Conservation (phyloP, 2,888 invertebrate genomes). For the Temnothorax unifasciatus region DNA sequence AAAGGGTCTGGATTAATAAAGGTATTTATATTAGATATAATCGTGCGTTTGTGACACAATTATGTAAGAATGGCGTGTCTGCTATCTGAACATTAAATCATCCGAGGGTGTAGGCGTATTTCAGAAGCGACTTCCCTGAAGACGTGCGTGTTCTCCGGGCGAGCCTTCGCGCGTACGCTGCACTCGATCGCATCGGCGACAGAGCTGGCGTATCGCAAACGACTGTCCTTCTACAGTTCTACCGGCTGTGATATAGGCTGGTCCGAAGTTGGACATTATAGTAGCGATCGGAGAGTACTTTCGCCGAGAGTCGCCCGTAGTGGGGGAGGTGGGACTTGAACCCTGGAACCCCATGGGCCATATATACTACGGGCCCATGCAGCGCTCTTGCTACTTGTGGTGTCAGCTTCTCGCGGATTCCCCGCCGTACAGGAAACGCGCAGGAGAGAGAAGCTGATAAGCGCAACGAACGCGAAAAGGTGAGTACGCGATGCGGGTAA, state of each 20-base stretch:
- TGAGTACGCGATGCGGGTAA: constrained; percentile 57
- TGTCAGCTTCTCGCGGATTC: constrained; percentile 81
- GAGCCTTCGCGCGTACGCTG: constrained; percentile 1
- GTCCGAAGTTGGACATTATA: constrained; percentile 74
- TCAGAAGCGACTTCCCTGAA: not conserved
- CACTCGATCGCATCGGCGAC: constrained; percentile 45
- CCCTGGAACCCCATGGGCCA: constrained; percentile 81
- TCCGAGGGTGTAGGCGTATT: not conserved
- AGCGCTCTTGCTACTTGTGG: constrained; percentile 81
- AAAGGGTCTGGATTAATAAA: not conserved
- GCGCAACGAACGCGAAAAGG: constrained; percentile 60
- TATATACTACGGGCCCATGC: constrained; percentile 81
- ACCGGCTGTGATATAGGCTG: constrained; percentile 64
- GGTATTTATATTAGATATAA: too few species aligned
- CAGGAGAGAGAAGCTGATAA: constrained; percentile 24
- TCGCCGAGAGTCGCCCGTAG: constrained; percentile 80
- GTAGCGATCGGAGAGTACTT: constrained; percentile 81
- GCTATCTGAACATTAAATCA: not conserved
- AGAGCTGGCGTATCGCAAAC: constrained; percentile 32
- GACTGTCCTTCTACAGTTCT: constrained; percentile 69
- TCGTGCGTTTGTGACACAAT: not conserved
- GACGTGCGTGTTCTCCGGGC: not conserved
- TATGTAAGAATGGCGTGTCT: not conserved
- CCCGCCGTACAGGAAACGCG: constrained; percentile 60
- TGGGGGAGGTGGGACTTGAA: constrained; percentile 83